These are phyloP conservation scores for Eidolon helvum DNA, from an alignment of 2,113 vertebrate genomes.

Conservation along the genomic window DNA sequence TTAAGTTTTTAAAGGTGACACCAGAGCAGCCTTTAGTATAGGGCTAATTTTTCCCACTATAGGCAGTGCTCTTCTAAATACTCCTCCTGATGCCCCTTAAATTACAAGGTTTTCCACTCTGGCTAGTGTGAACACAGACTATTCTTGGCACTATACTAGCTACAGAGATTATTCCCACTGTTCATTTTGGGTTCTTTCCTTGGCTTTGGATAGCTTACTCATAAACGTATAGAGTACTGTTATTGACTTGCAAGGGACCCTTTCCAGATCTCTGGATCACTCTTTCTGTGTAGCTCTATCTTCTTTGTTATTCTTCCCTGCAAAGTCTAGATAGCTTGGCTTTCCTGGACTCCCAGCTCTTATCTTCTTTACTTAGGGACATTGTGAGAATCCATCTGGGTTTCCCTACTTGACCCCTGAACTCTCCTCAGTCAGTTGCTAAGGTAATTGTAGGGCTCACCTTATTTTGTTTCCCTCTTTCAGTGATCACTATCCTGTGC, in stretches of 20 bases:
- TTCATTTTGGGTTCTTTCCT: background rate
- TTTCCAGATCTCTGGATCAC: background rate
- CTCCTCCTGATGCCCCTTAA: background rate
- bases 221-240: background rate
- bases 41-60: background rate
- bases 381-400: background rate
- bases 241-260: background rate
- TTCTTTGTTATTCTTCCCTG: background rate
- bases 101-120: background rate
- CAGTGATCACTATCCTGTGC: background rate
- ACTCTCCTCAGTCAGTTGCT: background rate
- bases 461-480: background rate
- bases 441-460: background rate
- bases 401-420: background rate
- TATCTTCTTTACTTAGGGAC: background rate
- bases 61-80: background rate
- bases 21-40: background rate
- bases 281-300: background rate
- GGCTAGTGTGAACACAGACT: background rate
- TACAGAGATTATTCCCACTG: background rate
- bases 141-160: background rate
- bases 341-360: background rate
- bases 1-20: background rate
- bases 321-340: background rate
- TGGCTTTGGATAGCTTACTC: background rate